Evolutionary conservation across 2,888 invertebrate genomes (phyloP).

Genomic region (Campaea margaritaria): DNA sequence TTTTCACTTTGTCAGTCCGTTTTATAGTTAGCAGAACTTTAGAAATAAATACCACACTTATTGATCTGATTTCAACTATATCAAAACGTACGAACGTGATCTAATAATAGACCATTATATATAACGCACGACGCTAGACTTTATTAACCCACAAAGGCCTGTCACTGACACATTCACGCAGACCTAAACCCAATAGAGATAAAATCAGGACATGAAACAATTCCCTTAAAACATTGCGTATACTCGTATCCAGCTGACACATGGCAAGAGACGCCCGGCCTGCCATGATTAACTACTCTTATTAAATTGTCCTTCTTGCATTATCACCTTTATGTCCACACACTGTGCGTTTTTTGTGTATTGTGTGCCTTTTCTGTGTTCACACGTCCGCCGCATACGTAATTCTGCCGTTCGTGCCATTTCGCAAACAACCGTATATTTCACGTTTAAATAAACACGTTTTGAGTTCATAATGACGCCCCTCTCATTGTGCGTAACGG

Average conservation of each 20-base stretch:
- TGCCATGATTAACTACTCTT: slow-evolving; percentile 25
- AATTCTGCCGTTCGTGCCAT: slow-evolving; percentile 32
- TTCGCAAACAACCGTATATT: slow-evolving; percentile 40
- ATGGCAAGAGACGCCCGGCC: neutral
- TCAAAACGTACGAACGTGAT: no score
- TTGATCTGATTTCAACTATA: no score
- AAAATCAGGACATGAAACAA: neutral
- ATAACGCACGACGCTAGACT: no score
- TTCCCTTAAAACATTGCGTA: slow-evolving; percentile 3
- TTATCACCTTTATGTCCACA: slow-evolving; percentile 20
- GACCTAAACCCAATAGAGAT: slow-evolving; percentile 7
- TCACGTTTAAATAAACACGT: slow-evolving; percentile 54
- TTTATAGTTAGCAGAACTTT: no score
- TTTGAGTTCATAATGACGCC: slow-evolving; percentile 52
- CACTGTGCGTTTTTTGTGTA: slow-evolving; percentile 14
- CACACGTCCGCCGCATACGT: slow-evolving; percentile 24
- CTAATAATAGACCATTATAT: no score
- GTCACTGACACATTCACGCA: neutral
- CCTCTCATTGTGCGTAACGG: slow-evolving; percentile 34
- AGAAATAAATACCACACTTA: no score
- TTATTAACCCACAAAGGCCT: no score
- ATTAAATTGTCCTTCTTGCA: slow-evolving; percentile 28
- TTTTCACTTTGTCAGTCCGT: no score
- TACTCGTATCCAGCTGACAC: slow-evolving; percentile 15
- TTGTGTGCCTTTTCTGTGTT: slow-evolving; percentile 12